Conservation (phyloP, 2,113 vertebrate species). For the Panurus biarmicus region DNA sequence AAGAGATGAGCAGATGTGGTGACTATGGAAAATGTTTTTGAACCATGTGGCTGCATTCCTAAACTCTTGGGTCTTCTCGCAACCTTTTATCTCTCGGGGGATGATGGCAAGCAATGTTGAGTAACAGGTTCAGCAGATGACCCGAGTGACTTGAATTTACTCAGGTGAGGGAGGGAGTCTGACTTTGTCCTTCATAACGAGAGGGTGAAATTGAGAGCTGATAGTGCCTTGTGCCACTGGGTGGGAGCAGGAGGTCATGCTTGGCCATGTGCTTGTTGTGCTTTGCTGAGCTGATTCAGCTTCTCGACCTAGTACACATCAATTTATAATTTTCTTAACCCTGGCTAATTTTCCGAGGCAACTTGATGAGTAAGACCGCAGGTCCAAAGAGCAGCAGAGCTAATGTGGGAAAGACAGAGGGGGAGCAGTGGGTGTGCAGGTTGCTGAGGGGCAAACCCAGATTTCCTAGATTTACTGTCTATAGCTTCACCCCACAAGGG, state of each 20-base stretch:
- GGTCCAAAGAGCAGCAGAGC: neutral
- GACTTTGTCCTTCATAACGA: fast-evolving
- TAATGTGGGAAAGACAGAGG: neutral
- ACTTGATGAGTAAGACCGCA: neutral
- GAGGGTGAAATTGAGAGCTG: neutral
- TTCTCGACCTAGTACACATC: neutral
- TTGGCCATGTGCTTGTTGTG: fast-evolving
- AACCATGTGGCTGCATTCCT: neutral
- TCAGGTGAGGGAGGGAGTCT: neutral
- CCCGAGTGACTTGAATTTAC: neutral
- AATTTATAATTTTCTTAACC: neutral
- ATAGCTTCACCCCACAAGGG: fast-evolving
- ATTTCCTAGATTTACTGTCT: fast-evolving
- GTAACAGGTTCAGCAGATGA: neutral
- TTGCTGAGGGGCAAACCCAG: neutral
- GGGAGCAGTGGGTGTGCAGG: neutral
- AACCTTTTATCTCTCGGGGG: neutral
- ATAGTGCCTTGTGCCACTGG: neutral
- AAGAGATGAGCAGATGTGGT: neutral
- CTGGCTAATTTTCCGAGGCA: neutral
- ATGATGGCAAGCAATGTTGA: neutral
- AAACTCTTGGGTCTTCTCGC: neutral
- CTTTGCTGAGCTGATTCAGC: neutral
- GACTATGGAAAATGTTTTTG: neutral
- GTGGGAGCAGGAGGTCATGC: neutral